Percentiles rank a stretch among this genome's conserved stretches.
phyloP scores from a whole-genome alignment of 1,140 invertebrate genomes.

The Macrobrachium nipponense region DNA sequence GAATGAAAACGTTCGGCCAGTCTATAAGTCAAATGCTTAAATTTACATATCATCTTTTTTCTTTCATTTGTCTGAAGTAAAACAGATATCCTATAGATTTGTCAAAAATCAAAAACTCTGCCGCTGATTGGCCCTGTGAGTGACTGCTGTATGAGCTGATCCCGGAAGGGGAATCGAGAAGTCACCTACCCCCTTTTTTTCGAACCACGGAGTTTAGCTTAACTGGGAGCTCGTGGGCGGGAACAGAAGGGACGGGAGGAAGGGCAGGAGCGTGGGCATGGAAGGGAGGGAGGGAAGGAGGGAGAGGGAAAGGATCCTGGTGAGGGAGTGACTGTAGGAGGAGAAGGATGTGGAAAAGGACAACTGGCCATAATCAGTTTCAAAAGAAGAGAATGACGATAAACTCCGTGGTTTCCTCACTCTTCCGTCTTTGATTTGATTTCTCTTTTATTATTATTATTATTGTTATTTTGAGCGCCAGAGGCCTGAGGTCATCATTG shows the following conservation, averaged over 20 bases:
- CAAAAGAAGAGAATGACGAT: too few species aligned
- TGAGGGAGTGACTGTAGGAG: background rate
- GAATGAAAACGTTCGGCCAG: slow-evolving; percentile 40
- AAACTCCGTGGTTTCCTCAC: slow-evolving; percentile 34
- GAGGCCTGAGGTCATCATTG: slow-evolving; percentile 31
- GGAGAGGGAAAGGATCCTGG: background rate
- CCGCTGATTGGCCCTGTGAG: slow-evolving; percentile 33
- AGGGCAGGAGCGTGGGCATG: background rate
- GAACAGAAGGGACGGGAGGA: background rate
- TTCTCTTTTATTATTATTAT: too few species aligned
- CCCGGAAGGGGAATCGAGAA: slow-evolving; percentile 27
- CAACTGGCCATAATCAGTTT: background rate
- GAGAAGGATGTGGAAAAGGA: background rate
- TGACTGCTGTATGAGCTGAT: slow-evolving; percentile 23
- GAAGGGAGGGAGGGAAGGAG: background rate
- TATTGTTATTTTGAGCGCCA: background rate
- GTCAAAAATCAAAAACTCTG: slow-evolving; percentile 13
- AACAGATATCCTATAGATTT: slow-evolving; percentile 36
- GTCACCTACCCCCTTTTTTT: slow-evolving; percentile 16
- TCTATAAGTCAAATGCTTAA: slow-evolving; percentile 39
- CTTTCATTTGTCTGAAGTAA: slow-evolving; percentile 35
- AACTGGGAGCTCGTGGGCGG: slow-evolving; percentile 7
- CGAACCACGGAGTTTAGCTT: slow-evolving; percentile 44
- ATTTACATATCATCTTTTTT: background rate
- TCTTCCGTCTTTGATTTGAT: too few species aligned